Evolutionary conservation across 2,113 vertebrate genomes (phyloP), one percentile per base, ranked within the genome.

Genomic region (Prionailurus bengalensis): DNA sequence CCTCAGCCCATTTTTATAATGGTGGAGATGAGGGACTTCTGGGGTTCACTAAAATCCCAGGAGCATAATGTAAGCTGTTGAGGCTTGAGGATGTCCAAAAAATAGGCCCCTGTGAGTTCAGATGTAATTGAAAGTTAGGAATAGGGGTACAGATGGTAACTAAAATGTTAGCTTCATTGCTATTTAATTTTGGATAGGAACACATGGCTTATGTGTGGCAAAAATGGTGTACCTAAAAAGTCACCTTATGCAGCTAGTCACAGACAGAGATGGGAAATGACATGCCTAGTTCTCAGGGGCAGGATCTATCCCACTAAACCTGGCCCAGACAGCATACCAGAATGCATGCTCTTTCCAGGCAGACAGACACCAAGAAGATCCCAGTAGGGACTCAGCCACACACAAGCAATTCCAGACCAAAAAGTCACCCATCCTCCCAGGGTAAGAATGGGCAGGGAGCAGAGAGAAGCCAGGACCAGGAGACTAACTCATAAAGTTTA

Each of bases 121-220:
- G 13, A 79, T 11, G 39, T 10, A 76, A 42, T 15, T 39, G 10
- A 84, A 92, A 84, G 29, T 51, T n/a, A 86, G 39, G 19, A 42
- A 42, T n/a, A 70, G 25, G 19, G n/a, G 19, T 17, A 45, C 4
- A 88, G 15, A 66, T 5, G 36, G 33, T 81, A 2, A 89, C 42
- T 48, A 84, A 94, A 86, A 58, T 70, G 84, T 63, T 85, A 42
- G 61, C 29, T 78, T 70, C 33, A 21, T 86, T 92, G 89, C n/a
- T 58, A 63, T 73, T 88, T 70, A 71, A 76, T 68, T 19, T 82
- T 95, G 23, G 11, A 39, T 85, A 63, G 48, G 45, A 95, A 74
- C 14, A 51, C 14, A 31, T 61, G 58, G 6, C 81, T 91, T 89
- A n/a, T 45, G 9, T 48, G 29, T 80, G 63, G 19, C 25, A 86